Conservation (phyloP, 2,113 vertebrate genomes). For the Athene noctua region DNA sequence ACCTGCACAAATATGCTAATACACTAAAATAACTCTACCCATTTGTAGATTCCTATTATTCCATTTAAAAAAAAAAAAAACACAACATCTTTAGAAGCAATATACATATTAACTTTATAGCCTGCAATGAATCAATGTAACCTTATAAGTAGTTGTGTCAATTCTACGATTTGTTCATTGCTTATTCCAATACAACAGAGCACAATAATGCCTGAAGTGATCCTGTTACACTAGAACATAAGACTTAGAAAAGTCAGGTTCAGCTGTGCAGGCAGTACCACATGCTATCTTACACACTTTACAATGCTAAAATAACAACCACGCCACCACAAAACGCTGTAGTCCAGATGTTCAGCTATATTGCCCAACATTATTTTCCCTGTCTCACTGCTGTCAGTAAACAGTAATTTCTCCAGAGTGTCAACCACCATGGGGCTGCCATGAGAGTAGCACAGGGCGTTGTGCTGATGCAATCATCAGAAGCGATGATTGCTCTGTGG, state of each 20-base stretch:
- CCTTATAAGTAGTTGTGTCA: neutral
- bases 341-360: neutral
- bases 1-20: neutral
- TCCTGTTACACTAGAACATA: neutral
- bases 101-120: neutral
- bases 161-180: neutral
- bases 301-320: accelerated
- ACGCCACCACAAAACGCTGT: neutral
- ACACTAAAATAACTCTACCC: neutral
- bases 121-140: neutral
- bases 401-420: neutral
- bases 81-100: neutral
- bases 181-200: neutral
- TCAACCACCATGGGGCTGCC: neutral
- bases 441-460: accelerated
- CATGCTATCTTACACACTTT: accelerated
- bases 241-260: neutral
- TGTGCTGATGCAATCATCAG: neutral
- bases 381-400: neutral
- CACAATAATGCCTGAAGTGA: neutral
- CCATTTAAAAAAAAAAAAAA: too few relatives aligned
- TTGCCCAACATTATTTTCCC: neutral
- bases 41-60: neutral
- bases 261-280: accelerated
- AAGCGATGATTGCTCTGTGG: neutral